A percentile compares a stretch with the other conserved stretches of the same genome.
These are phyloP conservation scores for Clinocottus analis DNA, from an alignment of 2,113 vertebrate genomes.

Conservation along the genomic window DNA sequence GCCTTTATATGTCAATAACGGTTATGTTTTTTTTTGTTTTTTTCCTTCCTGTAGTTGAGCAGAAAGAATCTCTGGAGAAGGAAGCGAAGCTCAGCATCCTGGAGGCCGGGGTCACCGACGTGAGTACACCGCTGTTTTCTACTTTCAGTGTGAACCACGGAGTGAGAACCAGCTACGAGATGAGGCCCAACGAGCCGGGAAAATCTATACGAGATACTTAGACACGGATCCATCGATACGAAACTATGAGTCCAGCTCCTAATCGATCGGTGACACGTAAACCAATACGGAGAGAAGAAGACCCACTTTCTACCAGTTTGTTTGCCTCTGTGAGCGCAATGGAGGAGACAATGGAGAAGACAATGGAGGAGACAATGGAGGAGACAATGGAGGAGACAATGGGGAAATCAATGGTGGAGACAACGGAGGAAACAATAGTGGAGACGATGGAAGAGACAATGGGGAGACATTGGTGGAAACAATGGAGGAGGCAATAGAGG, in stretches of 20 bases:
- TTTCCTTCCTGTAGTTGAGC: conserved; percentile 76
- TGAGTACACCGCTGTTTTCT: conserved; percentile 79
- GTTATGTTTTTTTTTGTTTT: background rate
- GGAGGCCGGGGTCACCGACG: conserved; percentile 88
- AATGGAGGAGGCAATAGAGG: too few relatives aligned
- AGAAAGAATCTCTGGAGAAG: conserved; percentile 88
- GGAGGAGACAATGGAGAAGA: too few relatives aligned
- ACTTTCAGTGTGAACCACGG: background rate
- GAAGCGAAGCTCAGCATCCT: conserved; percentile 88
- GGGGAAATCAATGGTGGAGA: too few relatives aligned
- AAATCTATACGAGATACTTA: background rate
- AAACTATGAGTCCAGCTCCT: background rate
- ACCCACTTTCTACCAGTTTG: background rate
- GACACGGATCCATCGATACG: background rate
- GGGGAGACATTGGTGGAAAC: too few relatives aligned
- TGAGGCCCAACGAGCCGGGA: too few relatives aligned
- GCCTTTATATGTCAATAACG: background rate
- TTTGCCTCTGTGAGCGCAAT: too few relatives aligned
- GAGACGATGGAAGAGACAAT: too few relatives aligned
- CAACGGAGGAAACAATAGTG: too few relatives aligned
- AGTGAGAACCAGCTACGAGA: too few relatives aligned
- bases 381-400: too few relatives aligned
- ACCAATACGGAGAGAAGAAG: background rate
- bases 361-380: too few relatives aligned
- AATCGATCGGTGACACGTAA: background rate